These are phyloP conservation scores for Hypanus sabinus DNA, from an alignment of 2,113 vertebrate species.

Conservation along the genomic window DNA sequence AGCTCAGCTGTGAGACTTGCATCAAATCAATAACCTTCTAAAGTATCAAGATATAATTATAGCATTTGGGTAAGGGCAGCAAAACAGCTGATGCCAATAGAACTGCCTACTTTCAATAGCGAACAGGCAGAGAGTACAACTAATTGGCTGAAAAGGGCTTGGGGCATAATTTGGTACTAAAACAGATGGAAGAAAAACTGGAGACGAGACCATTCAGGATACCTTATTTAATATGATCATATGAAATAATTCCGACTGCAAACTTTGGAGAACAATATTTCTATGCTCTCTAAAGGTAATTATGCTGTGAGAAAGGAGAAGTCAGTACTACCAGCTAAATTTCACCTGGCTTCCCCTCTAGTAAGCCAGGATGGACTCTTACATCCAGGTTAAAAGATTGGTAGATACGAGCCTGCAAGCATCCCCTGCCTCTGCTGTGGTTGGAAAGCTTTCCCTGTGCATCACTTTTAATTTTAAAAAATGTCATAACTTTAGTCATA, in stretches of 20 bases:
- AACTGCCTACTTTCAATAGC: not conserved
- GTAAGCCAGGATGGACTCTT: not conserved
- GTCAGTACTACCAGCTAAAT: not conserved
- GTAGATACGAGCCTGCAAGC: not conserved
- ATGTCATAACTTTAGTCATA: too few species aligned
- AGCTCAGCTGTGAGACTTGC: not conserved
- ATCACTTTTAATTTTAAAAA: too few species aligned
- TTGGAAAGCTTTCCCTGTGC: not conserved
- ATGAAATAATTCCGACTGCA: not conserved
- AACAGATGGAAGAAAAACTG: not conserved
- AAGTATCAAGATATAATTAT: not conserved
- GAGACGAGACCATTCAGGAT: not conserved
- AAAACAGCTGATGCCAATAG: not conserved
- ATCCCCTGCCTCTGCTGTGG: not conserved
- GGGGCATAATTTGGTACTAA: not conserved
- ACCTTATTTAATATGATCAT: too few species aligned
- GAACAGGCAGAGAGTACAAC: not conserved
- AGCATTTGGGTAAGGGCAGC: not conserved
- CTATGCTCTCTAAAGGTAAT: not conserved
- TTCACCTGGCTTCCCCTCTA: not conserved
- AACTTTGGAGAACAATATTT: not conserved
- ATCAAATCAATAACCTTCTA: not conserved
- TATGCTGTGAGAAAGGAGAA: not conserved
- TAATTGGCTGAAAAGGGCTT: not conserved
- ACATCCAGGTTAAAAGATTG: not conserved